Base-by-base conservation (phyloP, 2,797 vertebrate species). In the Pipistrellus kuhlii region DNA sequence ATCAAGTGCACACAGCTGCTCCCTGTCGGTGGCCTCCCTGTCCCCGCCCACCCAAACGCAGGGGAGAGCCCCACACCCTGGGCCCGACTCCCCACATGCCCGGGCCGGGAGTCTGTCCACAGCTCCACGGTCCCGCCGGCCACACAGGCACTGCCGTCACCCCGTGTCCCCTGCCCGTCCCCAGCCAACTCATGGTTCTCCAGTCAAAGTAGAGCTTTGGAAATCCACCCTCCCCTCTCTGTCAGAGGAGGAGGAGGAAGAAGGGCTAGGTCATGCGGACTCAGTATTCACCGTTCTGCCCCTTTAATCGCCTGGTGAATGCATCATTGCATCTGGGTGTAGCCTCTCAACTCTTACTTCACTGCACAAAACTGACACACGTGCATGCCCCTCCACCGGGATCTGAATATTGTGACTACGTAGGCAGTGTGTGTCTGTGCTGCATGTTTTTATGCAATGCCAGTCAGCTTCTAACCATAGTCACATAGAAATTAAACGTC, bases 391-490 rank as follows among this genome's bases (percentile, higher is more conserved):
- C 46, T 76, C 68, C 11, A 17, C 27, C 53, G 27, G 88, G 90
- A 66, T 57, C 93, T 73, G 69, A 72, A 25, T 30, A 23, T 12
- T 5, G 32, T 92, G 81, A 73, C 51, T 5, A 68, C 55, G 72
- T 32, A 82, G 69, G 51, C 62, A 57, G 80, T 38, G 30, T 81
- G 57, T 90, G 89, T 69, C 72, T 59, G 35, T 71, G 82, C 51
- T 38, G 93, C 88, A 93, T 81, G 96, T 59, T 38, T 77, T 59
- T 66, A 66, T 59, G 76, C 77, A 7, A 85, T 85, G 35, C 88
- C 91, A 72, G 46, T 81, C 83, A 94, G 73, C 90, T 91, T 86
- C 83, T 94, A 91, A 96, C 82, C 51, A 18, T 3, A 73, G 71
- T 27, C 87, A 68, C 59, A 69, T 32, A 92, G 44, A 80, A 80